Base-by-base conservation (phyloP, 1,140 invertebrate genomes). In the Heliconius hermathena region DNA sequence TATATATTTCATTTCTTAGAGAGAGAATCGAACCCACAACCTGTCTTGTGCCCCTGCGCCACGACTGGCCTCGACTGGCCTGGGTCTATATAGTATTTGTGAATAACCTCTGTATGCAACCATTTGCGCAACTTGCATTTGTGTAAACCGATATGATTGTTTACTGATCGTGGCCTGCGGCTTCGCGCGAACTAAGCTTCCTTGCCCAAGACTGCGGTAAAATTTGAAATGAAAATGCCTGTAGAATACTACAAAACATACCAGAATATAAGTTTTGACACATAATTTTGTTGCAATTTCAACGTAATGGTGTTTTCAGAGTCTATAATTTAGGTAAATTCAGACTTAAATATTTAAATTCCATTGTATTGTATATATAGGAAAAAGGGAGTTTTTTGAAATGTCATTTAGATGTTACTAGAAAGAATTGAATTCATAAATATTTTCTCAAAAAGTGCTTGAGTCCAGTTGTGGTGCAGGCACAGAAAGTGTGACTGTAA, bases 141-240 rank as follows among this genome's bases (percentile, higher is more conserved):
- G 60, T 66, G 22, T 26, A 22, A 49, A 49, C 26, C 72, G 72
- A 73, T 73, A 49, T 41, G 49, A 73, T 73, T 73, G 72, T 73
- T 73, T 73, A 49, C 49, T 73, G 49, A 46, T 73, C 72, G n/a
- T 13, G 60, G 60, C 60, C 60, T 66, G 60, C 60, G 60, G 60
- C 26, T 66, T 16, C 22, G 60, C 60, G 26, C 60, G 60, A 66
- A 66, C 60, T 66, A 66, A 66, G 26, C 60, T 66, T 66, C 9
- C 60, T 66, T 66, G 60, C 60, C 60, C 22, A 66, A 66, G 60
- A 66, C 9, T 29, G 4, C 26, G 60, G 60, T 66, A 29, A 66
- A 29, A 29, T 66, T 66, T 18, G 60, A 66, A 66, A 66, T 66
- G 60, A 66, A 66, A 66, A 66, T 66, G 26, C 3, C 16, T 26